Base-by-base conservation (phyloP, 2,113 vertebrate species). In the Rostratula benghalensis region DNA sequence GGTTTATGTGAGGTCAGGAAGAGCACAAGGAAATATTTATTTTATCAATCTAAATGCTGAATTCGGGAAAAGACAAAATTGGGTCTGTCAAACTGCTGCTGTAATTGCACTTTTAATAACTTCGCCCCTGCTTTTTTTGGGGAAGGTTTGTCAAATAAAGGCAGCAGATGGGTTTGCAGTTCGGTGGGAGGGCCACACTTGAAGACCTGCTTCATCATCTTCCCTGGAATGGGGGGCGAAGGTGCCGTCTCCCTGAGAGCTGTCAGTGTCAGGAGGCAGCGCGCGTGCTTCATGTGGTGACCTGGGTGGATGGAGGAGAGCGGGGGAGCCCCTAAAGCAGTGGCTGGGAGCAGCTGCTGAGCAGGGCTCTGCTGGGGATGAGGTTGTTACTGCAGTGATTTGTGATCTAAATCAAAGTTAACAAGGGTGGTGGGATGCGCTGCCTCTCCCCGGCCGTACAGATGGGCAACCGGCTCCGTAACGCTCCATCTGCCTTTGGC, bases 101-200 rank as follows among this genome's bases (percentile, higher is more conserved):
- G 27, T 78, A 85, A 65, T 53, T 76, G 84, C 60, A 39, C 86
- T 94, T 91, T 68, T 76, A n/a, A 71, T 92, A 93, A 94, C 83
- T 67, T 91, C 67, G 73, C 84, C 87, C 88, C 95, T 94, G 93
- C 73, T 46, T 80, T 94, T 94, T 69, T 25, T n/a, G n/a, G 25
- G 17, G 64, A 24, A 22, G 57, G 9, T 6, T 91, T 77, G 77
- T 53, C 69, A 67, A 78, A 85, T 90, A 30, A 65, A 46, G 75
- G 90, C 11, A 86, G 19, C 97, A 98, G 95, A 68, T 94, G 95
- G 96, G 83, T 81, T 71, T 96, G 83, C 87, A 20, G 59, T 68
- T 74, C 2, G 35, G 24, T 50, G 91, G 96, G 94, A 95, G 61
- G 22, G 71, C 74, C 53, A n/a, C 19, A 4, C 71, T 69, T 65